These are phyloP conservation scores for Lucinisca nassula DNA, from an alignment of 2,888 invertebrate genomes.

Conservation along the genomic window DNA sequence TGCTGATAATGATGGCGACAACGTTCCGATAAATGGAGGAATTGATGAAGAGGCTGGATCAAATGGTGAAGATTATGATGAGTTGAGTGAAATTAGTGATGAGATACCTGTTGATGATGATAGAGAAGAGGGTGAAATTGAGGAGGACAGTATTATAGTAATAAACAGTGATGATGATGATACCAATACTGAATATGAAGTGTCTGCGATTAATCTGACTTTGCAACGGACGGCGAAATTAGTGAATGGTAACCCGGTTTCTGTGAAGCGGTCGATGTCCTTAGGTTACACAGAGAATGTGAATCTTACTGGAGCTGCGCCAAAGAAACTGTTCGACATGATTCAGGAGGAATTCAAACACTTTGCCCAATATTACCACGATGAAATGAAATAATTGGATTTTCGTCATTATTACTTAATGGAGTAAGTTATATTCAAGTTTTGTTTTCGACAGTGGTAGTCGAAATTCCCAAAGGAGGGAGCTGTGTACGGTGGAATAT, in stretches of 20 bases:
- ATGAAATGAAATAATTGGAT: constrained; percentile 2
- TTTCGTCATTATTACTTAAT: no score
- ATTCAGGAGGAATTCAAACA: background rate
- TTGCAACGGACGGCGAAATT: background rate
- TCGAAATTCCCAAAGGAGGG: no score
- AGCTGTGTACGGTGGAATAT: no score
- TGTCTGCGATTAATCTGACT: constrained; percentile 3
- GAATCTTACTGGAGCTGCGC: background rate
- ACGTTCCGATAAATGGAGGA: no score
- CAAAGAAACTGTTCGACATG: background rate
- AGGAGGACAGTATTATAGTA: background rate
- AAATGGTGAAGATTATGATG: no score
- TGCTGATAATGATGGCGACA: no score
- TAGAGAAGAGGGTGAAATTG: no score
- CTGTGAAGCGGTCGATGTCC: background rate
- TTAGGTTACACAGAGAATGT: background rate
- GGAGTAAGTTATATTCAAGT: no score
- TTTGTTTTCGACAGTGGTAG: no score
- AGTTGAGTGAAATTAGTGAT: no score
- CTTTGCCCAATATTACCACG: background rate
- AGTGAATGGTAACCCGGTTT: background rate
- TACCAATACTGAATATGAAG: background rate
- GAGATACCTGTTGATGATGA: no score
- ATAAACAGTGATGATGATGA: background rate
- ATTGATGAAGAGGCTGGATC: no score